Evolutionary conservation across 1,140 invertebrate genomes (phyloP).

Genomic region (Radopholus similis): DNA sequence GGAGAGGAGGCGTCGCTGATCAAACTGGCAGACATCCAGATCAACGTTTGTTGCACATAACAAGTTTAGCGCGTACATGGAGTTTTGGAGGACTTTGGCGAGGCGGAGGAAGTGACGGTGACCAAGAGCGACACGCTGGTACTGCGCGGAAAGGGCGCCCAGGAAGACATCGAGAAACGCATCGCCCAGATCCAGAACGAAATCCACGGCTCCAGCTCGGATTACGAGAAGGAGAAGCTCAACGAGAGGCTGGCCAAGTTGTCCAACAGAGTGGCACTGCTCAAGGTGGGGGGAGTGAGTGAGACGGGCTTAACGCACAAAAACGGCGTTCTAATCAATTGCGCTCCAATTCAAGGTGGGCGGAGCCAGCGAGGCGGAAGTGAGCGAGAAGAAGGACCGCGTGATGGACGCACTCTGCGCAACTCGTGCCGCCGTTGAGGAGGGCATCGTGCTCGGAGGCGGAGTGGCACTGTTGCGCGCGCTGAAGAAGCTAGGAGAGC

Average conservation of each 20-base stretch:
- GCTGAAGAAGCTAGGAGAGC: slow-evolving; percentile 70
- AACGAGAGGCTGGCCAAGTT: slow-evolving; percentile 91
- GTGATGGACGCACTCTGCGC: slow-evolving; percentile 97
- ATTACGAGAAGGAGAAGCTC: slow-evolving; percentile 98
- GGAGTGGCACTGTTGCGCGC: slow-evolving; percentile 89
- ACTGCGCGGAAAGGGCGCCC: slow-evolving; percentile 81
- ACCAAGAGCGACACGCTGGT: slow-evolving; percentile 97
- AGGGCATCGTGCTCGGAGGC: slow-evolving; percentile 90
- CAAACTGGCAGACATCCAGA: slow-evolving; percentile 84
- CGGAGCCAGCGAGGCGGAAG: slow-evolving; percentile 94
- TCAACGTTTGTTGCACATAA: background rate
- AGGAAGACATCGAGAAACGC: slow-evolving; percentile 79
- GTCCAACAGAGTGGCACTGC: slow-evolving; percentile 85
- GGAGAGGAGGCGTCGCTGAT: slow-evolving; percentile 93
- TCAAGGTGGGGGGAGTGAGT: too few relatives aligned
- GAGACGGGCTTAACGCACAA: too few relatives aligned
- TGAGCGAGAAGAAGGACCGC: slow-evolving; percentile 98
- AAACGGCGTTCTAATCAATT: too few relatives aligned
- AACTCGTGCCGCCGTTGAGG: slow-evolving; percentile 94
- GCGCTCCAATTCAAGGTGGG: too few relatives aligned
- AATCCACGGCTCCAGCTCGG: slow-evolving; percentile 86
- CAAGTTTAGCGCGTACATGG: too few relatives aligned
- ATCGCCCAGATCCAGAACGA: slow-evolving; percentile 89
- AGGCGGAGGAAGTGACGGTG: slow-evolving; percentile 88
- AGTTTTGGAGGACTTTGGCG: slow-evolving; percentile 76